Conservation (phyloP, 2,113 vertebrate species). For the Rhinoptilus africanus region DNA sequence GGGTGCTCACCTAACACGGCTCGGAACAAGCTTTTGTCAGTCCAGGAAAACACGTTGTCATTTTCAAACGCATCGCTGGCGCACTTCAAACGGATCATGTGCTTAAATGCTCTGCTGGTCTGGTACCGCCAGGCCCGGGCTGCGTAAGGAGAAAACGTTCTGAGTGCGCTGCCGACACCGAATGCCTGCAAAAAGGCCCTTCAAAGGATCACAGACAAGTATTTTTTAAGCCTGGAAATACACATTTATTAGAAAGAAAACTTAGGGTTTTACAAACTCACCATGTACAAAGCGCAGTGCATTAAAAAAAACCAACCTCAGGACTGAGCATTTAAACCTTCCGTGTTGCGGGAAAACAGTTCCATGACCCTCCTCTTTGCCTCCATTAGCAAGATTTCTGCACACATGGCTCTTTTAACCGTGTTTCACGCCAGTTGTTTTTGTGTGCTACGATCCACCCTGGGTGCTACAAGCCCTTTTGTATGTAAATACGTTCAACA, state of each 20-base stretch:
- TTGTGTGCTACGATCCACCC: fast-evolving
- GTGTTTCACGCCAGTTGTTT: not conserved
- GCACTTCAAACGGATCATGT: not conserved
- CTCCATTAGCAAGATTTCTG: not conserved
- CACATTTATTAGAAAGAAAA: constrained; percentile 9
- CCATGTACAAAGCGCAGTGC: fast-evolving
- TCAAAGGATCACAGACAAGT: constrained; percentile 18
- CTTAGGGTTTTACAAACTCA: not conserved
- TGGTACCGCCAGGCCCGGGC: fast-evolving
- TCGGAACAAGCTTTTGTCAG: not conserved
- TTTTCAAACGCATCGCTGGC: not conserved
- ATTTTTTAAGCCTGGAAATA: not conserved
- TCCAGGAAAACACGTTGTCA: not conserved
- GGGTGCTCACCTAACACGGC: not conserved
- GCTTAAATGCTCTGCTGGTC: not conserved
- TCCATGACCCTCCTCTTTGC: not conserved
- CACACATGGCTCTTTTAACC: not conserved
- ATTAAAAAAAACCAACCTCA: not conserved
- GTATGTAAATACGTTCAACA: fast-evolving
- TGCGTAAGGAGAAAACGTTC: not conserved
- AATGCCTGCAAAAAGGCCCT: not conserved
- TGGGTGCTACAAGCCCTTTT: not conserved
- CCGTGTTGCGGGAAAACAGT: not conserved
- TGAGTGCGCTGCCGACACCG: fast-evolving
- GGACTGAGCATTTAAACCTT: not conserved